Percentiles rank a stretch among this genome's conserved stretches.
These are phyloP conservation scores for Tanypteryx hageni DNA, from an alignment of 2,888 invertebrate species.

Conservation along the genomic window DNA sequence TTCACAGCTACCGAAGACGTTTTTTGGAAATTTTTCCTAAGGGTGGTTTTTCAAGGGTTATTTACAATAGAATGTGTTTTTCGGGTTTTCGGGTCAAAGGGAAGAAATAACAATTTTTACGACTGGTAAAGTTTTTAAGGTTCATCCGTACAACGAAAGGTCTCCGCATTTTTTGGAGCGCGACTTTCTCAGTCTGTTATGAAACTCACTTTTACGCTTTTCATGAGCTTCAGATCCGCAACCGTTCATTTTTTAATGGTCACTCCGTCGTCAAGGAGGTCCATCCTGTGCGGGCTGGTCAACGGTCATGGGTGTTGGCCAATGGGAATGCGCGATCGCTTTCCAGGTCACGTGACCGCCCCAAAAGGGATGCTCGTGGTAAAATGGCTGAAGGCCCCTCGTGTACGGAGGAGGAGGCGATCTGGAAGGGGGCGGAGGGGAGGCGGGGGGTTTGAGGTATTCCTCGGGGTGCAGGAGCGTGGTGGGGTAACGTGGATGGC, in stretches of 20 bases:
- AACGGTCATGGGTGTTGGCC: neutral
- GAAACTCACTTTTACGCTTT: too few relatives aligned
- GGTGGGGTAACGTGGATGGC: neutral
- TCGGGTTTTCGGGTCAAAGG: neutral
- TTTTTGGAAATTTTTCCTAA: neutral
- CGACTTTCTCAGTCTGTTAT: too few relatives aligned
- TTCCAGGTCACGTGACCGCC: slow-evolving; percentile 28
- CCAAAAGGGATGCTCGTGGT: slow-evolving; percentile 26
- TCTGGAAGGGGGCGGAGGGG: neutral
- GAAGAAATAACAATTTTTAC: neutral
- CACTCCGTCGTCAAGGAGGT: neutral
- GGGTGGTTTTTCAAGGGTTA: neutral
- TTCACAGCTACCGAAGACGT: neutral
- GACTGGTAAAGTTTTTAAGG: neutral
- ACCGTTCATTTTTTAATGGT: neutral
- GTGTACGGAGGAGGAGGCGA: neutral
- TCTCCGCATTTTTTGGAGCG: too few relatives aligned
- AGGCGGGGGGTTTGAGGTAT: neutral
- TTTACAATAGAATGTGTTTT: neutral
- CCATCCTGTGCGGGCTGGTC: neutral
- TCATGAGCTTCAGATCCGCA: too few relatives aligned
- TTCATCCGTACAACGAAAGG: neutral
- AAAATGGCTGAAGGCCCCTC: slow-evolving; percentile 16
- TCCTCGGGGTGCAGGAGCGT: neutral
- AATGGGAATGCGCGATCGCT: slow-evolving; percentile 2